Evolutionary conservation across 37 sponge, comb jelly and placozoan genomes (phyloP).

Genomic region (Eunapius fragilis): DNA sequence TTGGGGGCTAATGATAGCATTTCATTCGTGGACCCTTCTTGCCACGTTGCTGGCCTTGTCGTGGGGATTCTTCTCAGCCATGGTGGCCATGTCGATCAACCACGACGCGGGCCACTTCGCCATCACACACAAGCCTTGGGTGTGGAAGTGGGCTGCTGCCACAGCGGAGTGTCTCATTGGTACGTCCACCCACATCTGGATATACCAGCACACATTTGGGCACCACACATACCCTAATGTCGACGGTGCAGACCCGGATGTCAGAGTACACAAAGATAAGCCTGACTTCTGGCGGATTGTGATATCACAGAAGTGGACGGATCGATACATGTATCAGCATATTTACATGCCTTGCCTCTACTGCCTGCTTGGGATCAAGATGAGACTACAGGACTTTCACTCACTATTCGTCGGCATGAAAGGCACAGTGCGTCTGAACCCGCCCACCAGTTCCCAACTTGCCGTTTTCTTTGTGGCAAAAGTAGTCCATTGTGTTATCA

Average conservation of each 20-base stretch:
- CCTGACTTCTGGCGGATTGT: constrained; percentile 35
- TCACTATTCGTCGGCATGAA: constrained; percentile 8
- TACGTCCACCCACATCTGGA: constrained; percentile 10
- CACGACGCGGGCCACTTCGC: constrained; percentile 46
- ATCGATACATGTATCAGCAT: constrained; percentile 47
- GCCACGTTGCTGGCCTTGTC: background rate
- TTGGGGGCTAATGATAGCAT: background rate
- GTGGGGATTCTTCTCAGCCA: constrained; percentile 10
- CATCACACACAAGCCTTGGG: constrained; percentile 32
- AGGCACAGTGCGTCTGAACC: constrained; percentile 20
- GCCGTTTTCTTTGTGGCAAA: constrained; percentile 11
- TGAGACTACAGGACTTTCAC: constrained; percentile 37
- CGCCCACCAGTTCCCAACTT: background rate
- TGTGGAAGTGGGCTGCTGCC: constrained; percentile 24
- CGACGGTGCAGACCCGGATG: constrained; percentile 49
- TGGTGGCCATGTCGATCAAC: constrained; percentile 20
- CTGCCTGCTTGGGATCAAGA: constrained; percentile 32
- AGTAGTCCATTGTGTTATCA: constrained; percentile 1
- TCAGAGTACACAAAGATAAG: constrained; percentile 15
- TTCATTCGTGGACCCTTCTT: background rate
- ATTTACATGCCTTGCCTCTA: constrained; percentile 50
- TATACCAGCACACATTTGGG: constrained; percentile 39
- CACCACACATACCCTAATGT: constrained; percentile 58
- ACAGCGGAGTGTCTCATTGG: background rate
- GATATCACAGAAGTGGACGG: constrained; percentile 30